These are phyloP conservation scores for Oenanthe melanoleuca DNA, from an alignment of 2,113 vertebrate genomes.

Conservation along the genomic window DNA sequence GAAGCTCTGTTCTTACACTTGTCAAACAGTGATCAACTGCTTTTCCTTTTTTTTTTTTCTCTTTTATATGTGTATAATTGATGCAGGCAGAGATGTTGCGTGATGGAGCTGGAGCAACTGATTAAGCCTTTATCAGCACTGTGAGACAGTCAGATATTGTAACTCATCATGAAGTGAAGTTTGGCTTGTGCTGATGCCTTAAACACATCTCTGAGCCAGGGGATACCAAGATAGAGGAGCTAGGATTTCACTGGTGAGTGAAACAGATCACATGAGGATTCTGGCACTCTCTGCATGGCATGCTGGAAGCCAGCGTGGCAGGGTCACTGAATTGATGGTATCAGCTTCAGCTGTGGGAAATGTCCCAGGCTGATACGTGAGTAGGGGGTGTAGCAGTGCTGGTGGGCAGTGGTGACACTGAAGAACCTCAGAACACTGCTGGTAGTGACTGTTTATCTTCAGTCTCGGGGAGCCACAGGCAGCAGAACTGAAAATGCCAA, in stretches of 20 bases:
- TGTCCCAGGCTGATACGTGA: conserved; percentile 18
- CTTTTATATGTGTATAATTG: not conserved
- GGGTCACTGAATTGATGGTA: conserved; percentile 59
- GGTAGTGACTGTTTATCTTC: not conserved
- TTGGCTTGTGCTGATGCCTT: not conserved
- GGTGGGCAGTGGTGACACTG: not conserved
- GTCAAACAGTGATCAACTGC: not conserved
- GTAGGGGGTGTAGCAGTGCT: not conserved
- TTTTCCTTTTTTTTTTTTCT: not conserved
- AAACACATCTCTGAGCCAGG: conserved; percentile 20
- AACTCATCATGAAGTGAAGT: not conserved
- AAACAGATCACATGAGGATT: conserved; percentile 81
- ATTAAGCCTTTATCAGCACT: not conserved
- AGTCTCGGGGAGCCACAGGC: not conserved
- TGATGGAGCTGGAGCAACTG: not conserved
- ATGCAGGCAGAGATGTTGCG: not conserved
- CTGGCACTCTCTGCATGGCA: conserved; percentile 77
- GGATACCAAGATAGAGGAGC: conserved; percentile 64
- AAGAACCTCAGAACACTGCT: not conserved
- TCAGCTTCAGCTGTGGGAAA: conserved; percentile 68
- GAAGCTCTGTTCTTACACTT: not conserved
- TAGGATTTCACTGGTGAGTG: conserved; percentile 83
- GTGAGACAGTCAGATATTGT: not conserved
- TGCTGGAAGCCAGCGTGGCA: conserved; percentile 64
- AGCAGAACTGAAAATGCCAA: conserved; percentile 80